Evolutionary conservation across 2,888 invertebrate genomes (phyloP), one percentile per base, ranked within the genome.

Genomic region (Eilema depressum): DNA sequence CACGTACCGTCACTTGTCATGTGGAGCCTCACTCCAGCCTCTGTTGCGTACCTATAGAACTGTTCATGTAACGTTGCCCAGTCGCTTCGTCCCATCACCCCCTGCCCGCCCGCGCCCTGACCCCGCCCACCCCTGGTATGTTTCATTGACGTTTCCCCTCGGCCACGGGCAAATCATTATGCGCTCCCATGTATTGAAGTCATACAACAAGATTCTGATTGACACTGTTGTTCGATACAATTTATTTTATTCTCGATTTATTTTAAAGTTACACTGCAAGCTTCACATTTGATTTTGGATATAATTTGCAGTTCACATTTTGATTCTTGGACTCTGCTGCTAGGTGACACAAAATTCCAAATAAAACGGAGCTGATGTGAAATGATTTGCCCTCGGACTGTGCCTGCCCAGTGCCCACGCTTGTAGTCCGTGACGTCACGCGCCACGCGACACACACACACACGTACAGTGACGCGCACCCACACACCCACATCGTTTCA

Each of bases 11-110:
- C 86, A 83, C 83, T 75, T 84, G 87, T 86, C 83, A 84, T 89
- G 91, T 89, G 91, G 90, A 89, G 89, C 88, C 89, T 88, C 90
- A 86, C 91, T 89, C 89, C 89, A 85, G 88, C 91, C 90, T 88
- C 88, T 89, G 88, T 89, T 92, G 91, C 90, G 85, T 85, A 88
- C 87, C 86, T 87, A 74, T 86, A 89, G 89, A 89, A 87, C 89
- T 86, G 88, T 86, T 89, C 87, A 86, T 91, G 91, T 89, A 90
- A 88, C 90, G 89, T 90, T 85, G 81, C 79, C 74, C 81, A 83
- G 74, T 76, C 71, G 82, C 82, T 83, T 83, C 73, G 75, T 74
- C 66, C 76, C 87, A 86, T 86, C 88, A 84, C 83, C 84, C 83
- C 79, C 77, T 74, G 72, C 79, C 69, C 71, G 71, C 76, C 90